Conservation (phyloP, 2,888 invertebrate species). For the Laothoe populi region DNA sequence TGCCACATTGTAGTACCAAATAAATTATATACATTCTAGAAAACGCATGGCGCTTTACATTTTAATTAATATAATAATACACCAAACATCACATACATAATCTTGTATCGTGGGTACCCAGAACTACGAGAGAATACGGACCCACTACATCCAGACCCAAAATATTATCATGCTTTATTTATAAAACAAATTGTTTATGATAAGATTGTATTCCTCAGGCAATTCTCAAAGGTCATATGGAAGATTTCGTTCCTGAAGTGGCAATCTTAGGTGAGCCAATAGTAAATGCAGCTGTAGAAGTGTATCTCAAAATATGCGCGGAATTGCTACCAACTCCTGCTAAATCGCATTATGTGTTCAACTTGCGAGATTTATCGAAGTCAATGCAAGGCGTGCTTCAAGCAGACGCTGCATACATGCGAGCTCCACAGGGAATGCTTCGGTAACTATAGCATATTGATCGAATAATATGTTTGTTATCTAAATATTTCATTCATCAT, state of each 20-base stretch:
- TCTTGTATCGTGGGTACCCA: no score
- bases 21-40: no score
- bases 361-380: slow-evolving; percentile 95
- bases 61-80: no score
- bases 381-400: slow-evolving; percentile 96
- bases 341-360: slow-evolving; percentile 97
- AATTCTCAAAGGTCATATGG: slow-evolving; percentile 90
- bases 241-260: slow-evolving; percentile 90
- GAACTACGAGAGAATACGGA: no score
- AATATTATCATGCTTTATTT: no score
- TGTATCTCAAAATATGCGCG: slow-evolving; percentile 91
- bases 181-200: background rate
- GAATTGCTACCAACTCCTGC: slow-evolving; percentile 95
- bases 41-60: no score
- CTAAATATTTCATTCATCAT: no score
- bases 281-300: slow-evolving; percentile 92
- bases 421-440: slow-evolving; percentile 87
- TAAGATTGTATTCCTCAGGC: slow-evolving; percentile 67
- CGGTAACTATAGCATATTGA: slow-evolving; percentile 66
- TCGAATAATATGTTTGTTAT: no score
- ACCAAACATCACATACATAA: no score
- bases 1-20: no score
- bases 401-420: slow-evolving; percentile 89
- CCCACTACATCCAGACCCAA: background rate
- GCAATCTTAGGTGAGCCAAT: slow-evolving; percentile 88